Evolutionary conservation across 2,113 vertebrate genomes (phyloP).

Genomic region (Macrotis lagotis): DNA sequence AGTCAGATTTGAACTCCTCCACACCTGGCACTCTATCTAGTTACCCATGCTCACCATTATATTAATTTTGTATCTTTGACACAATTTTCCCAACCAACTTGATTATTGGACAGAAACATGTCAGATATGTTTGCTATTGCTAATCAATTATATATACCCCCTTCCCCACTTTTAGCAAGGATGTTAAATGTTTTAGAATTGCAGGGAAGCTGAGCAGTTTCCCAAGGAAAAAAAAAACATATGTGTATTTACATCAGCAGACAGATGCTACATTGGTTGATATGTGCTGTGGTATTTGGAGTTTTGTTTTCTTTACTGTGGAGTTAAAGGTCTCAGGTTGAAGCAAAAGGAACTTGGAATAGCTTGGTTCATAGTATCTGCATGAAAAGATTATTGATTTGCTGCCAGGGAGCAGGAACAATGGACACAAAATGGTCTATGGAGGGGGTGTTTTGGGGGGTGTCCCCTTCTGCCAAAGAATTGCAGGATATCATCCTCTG

Average conservation of each 20-base stretch:
- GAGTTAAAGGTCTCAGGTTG: not conserved
- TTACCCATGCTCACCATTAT: not conserved
- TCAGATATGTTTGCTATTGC: conserved; percentile 21
- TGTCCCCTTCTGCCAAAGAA: conserved; percentile 64
- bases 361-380: conserved; percentile 54
- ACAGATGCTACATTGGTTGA: conserved; percentile 49
- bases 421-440: conserved; percentile 63
- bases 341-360: conserved; percentile 43
- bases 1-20: not conserved
- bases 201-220: not conserved
- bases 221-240: conserved; percentile 22
- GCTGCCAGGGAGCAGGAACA: conserved; percentile 69
- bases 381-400: conserved; percentile 66
- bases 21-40: not conserved
- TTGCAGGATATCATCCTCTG: conserved; percentile 51
- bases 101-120: not conserved
- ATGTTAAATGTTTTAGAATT: not conserved
- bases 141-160: conserved; percentile 8
- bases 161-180: not conserved
- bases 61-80: conserved; percentile 23
- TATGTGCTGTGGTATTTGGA: conserved; percentile 14
- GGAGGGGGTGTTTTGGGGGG: conserved; percentile 46
- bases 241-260: conserved; percentile 16
- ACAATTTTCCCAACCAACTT: conserved; percentile 12
- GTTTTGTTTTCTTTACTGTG: not conserved